phyloP scores from a whole-genome alignment of 2,113 vertebrate species.

The Mustelus asterias region DNA sequence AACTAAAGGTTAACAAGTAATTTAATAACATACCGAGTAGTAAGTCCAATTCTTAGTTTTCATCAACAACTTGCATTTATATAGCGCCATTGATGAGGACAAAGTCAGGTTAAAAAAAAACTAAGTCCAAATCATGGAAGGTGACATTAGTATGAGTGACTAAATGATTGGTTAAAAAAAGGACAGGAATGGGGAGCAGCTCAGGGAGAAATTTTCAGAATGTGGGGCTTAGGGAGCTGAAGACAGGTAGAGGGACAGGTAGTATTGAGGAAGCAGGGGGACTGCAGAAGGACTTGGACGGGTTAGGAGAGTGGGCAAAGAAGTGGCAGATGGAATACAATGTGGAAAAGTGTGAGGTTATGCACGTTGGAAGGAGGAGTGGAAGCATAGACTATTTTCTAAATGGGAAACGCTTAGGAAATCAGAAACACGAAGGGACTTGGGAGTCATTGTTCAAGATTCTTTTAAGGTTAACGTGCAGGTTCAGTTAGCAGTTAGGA shows the following conservation, averaged over 20 bases:
- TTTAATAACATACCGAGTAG: not conserved
- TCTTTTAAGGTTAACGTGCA: no score
- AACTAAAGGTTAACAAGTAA: not conserved
- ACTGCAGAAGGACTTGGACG: no score
- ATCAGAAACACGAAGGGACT: no score
- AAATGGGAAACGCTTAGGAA: no score
- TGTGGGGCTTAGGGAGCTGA: not conserved
- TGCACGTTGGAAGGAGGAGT: no score
- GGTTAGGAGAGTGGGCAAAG: no score
- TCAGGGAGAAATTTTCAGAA: not conserved
- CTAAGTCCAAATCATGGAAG: not conserved
- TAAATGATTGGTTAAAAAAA: not conserved
- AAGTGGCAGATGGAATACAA: no score
- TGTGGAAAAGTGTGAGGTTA: no score
- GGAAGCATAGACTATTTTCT: no score
- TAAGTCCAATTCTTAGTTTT: not conserved
- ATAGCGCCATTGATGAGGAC: not conserved
- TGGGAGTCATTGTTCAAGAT: no score
- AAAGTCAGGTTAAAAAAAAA: not conserved
- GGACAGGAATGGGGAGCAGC: not conserved
- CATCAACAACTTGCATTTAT: not conserved
- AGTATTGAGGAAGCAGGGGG: no score
- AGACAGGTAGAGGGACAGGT: not conserved
- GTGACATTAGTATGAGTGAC: not conserved
- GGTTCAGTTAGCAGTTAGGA: no score